These are phyloP conservation scores for Theocolax elegans DNA, from an alignment of 1,140 invertebrate species.

Conservation along the genomic window DNA sequence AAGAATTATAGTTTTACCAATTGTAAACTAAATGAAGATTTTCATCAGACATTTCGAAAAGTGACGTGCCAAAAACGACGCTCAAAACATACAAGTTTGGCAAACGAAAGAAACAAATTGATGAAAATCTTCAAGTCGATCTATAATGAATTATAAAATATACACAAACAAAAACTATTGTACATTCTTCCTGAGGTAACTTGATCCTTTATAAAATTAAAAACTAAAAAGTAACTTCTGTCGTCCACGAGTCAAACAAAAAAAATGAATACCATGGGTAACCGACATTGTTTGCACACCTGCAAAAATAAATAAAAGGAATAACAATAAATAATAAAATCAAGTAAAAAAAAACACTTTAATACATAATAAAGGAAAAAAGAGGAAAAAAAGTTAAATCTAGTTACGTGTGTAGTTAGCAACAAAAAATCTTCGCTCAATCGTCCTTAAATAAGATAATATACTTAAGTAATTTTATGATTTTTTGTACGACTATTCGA, in stretches of 20 bases:
- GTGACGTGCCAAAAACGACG: not conserved
- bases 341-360: not conserved
- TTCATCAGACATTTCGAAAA: not conserved
- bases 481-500: slow-evolving; percentile 28
- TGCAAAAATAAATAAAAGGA: not conserved
- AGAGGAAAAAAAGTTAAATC: not conserved
- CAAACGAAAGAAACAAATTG: not conserved
- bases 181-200: slow-evolving; percentile 22
- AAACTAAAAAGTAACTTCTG: not conserved
- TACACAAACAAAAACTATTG: slow-evolving; percentile 1
- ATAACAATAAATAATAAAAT: not conserved
- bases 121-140: not conserved
- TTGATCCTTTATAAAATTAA: slow-evolving; percentile 20
- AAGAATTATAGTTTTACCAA: not conserved
- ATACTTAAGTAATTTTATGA: slow-evolving; percentile 27
- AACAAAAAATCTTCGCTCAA: slow-evolving; percentile 23
- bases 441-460: slow-evolving; percentile 8
- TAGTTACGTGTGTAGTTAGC: slow-evolving; percentile 30
- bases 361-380: not conserved
- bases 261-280: too few species aligned
- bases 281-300: not conserved
- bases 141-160: too few species aligned
- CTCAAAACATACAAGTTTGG: too few species aligned
- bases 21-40: slow-evolving; percentile 14
- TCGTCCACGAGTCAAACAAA: slow-evolving; percentile 7